These are phyloP conservation scores for Myotis findleyi DNA, from an alignment of 2,797 vertebrate genomes.

Conservation along the genomic window DNA sequence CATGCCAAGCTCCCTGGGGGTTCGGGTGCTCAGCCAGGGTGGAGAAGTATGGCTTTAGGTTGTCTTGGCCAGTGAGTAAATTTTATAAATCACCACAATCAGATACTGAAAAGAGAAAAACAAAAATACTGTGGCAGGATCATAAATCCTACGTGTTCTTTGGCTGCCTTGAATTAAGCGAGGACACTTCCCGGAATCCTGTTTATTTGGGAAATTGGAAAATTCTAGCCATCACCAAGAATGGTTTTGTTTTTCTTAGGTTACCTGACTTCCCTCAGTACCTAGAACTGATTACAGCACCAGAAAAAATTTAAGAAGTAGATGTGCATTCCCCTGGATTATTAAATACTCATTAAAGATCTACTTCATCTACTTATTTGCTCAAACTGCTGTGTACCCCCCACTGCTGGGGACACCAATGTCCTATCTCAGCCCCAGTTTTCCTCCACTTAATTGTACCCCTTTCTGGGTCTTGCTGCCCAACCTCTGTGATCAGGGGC, in stretches of 20 bases:
- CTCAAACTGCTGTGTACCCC: neutral
- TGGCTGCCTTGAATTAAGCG: slow-evolving; percentile 8
- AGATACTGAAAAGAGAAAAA: neutral
- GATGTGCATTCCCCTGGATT: neutral
- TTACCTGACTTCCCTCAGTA: slow-evolving; percentile 11
- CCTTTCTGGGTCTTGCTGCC: neutral
- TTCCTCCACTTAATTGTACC: neutral
- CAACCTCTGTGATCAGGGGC: neutral
- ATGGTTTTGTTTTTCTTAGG: slow-evolving; percentile 60
- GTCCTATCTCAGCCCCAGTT: neutral
- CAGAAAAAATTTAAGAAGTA: neutral
- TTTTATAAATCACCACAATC: too few species aligned
- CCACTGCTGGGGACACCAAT: neutral
- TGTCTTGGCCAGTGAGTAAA: neutral
- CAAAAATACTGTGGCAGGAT: neutral
- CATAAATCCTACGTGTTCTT: neutral
- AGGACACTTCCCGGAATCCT: slow-evolving; percentile 40
- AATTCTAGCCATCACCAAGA: slow-evolving; percentile 55
- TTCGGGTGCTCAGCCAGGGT: neutral
- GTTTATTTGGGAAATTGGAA: slow-evolving; percentile 47
- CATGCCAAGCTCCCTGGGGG: neutral
- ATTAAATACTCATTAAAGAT: neutral
- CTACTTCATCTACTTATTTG: neutral
- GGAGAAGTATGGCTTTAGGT: neutral
- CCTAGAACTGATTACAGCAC: neutral